phyloP scores from a whole-genome alignment of 2,888 invertebrate species.

The Halictus ligatus region DNA sequence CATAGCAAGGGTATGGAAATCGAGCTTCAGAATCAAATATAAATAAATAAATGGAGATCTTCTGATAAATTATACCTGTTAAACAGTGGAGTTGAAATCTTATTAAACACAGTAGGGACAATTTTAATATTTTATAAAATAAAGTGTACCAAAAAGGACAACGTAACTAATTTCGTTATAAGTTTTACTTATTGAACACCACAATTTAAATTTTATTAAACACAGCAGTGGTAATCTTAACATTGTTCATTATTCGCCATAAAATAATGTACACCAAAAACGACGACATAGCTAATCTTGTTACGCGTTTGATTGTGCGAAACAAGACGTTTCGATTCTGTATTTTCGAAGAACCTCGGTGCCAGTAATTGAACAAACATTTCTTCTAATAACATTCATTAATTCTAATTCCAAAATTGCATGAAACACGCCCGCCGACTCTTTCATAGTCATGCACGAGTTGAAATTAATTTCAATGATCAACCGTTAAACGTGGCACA shows the following conservation, averaged over 20 bases:
- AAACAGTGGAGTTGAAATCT: neutral
- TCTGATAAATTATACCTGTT: neutral
- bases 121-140: neutral
- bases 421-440: neutral
- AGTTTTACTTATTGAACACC: neutral
- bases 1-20: neutral
- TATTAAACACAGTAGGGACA: neutral
- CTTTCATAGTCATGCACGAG: neutral
- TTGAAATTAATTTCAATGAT: neutral
- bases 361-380: neutral
- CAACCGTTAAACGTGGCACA: neutral
- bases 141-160: neutral
- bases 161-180: neutral
- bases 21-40: neutral
- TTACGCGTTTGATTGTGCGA: neutral
- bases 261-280: neutral
- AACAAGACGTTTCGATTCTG: neutral
- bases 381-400: neutral
- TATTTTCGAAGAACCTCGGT: neutral
- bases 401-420: neutral
- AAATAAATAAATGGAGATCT: neutral
- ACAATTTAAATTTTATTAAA: neutral
- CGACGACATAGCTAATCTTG: neutral
- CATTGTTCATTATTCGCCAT: neutral
- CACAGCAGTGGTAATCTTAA: neutral